Conservation (phyloP, 2,113 vertebrate genomes). For the Saccopteryx bilineata region DNA sequence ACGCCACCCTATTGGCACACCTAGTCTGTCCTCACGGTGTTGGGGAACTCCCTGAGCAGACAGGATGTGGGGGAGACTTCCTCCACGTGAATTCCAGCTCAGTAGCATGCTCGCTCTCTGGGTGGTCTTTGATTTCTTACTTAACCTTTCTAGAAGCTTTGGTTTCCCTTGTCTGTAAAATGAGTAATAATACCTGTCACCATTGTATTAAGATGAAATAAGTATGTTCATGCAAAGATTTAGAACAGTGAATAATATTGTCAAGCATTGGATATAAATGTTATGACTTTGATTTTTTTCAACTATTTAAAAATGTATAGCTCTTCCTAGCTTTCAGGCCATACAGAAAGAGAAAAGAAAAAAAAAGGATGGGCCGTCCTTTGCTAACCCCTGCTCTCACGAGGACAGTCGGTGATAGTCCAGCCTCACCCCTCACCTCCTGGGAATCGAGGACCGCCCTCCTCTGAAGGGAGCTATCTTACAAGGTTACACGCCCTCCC, state of each 20-base stretch:
- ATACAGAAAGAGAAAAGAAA: not conserved
- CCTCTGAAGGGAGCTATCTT: not conserved
- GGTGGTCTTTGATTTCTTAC: not conserved
- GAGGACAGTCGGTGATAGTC: rapidly evolving
- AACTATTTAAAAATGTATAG: not conserved
- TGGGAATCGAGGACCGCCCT: not conserved
- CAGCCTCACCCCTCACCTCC: not conserved
- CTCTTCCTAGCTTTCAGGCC: not conserved
- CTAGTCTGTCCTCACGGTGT: too few species aligned
- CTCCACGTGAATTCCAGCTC: not conserved
- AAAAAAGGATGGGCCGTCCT: rapidly evolving
- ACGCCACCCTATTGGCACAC: not conserved
- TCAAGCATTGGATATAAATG: not conserved
- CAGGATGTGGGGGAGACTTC: not conserved
- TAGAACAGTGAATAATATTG: not conserved
- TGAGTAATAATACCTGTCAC: not conserved
- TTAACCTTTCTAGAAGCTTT: not conserved
- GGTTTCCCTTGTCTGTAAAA: not conserved
- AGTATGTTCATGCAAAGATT: not conserved
- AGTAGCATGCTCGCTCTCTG: not conserved
- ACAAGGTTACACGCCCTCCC: not conserved
- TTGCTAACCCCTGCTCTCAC: not conserved
- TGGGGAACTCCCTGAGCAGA: not conserved
- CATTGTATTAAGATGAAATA: not conserved
- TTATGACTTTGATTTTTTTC: not conserved